Conservation (phyloP, 2,797 vertebrate genomes). For the Silurus lanzhouensis region DNA sequence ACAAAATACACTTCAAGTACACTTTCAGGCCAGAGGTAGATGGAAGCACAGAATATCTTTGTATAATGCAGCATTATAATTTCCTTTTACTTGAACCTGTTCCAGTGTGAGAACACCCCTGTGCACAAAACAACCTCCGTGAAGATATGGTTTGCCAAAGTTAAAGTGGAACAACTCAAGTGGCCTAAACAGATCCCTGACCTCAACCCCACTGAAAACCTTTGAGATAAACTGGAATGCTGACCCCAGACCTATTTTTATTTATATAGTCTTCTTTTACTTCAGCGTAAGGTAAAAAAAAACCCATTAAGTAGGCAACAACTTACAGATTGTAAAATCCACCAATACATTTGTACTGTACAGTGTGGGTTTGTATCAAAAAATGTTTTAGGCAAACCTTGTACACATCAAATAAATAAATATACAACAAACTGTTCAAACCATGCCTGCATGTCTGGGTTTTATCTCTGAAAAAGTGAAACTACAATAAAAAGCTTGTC, state of each 20-base stretch:
- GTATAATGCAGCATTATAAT: neutral
- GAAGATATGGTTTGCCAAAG: neutral
- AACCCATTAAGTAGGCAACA: no score
- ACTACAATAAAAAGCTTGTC: slow-evolving; percentile 49
- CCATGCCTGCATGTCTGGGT: slow-evolving; percentile 20
- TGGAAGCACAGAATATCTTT: neutral
- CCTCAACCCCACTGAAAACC: neutral
- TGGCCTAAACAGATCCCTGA: neutral
- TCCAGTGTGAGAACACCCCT: neutral
- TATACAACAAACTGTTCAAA: slow-evolving; percentile 21
- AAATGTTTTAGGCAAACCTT: neutral
- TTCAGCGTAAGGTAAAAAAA: no score
- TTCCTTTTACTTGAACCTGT: neutral
- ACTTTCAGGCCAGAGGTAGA: neutral
- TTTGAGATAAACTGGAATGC: neutral
- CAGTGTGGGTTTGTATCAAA: neutral
- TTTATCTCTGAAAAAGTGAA: slow-evolving; percentile 48
- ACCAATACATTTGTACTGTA: neutral
- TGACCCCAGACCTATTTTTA: neutral
- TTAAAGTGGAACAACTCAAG: neutral
- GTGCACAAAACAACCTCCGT: neutral
- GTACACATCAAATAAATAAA: neutral
- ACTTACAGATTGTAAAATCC: neutral
- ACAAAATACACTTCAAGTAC: neutral
- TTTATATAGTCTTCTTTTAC: neutral